Evolutionary conservation across 2,797 vertebrate genomes (phyloP).

Genomic region (Enteromius thamalakanensis): DNA sequence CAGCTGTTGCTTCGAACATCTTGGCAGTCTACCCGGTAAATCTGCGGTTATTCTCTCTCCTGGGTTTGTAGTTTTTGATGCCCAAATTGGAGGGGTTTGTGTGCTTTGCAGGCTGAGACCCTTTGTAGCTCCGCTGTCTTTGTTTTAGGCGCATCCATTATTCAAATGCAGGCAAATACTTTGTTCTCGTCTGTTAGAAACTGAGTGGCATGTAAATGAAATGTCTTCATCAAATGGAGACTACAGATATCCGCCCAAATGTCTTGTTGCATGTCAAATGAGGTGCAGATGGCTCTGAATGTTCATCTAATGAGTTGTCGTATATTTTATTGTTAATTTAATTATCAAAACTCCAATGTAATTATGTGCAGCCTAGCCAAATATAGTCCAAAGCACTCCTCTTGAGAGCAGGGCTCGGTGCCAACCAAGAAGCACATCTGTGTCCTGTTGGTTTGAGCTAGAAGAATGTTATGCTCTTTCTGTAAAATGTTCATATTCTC

Average conservation of each 20-base stretch:
- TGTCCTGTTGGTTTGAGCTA: constrained; percentile 22
- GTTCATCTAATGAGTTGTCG: constrained; percentile 7
- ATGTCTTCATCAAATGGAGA: constrained; percentile 25
- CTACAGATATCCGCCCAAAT: constrained; percentile 33
- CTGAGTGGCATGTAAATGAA: constrained; percentile 35
- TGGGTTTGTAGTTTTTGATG: constrained; percentile 48
- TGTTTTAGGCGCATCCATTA: constrained; percentile 38
- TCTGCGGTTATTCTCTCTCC: constrained; percentile 34
- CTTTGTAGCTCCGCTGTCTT: constrained; percentile 43
- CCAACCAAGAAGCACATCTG: constrained; percentile 26
- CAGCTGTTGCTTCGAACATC: constrained; percentile 56
- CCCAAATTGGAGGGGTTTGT: constrained; percentile 43
- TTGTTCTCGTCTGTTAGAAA: constrained; percentile 35
- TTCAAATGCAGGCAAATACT: constrained; percentile 44
- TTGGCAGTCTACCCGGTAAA: constrained; percentile 41
- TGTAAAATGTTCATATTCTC: constrained; percentile 2
- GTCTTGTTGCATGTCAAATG: constrained; percentile 28
- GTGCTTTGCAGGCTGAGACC: constrained; percentile 25
- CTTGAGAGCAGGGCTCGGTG: constrained; percentile 19
- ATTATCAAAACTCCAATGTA: constrained; percentile 38
- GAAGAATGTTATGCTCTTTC: background rate
- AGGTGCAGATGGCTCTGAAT: constrained; percentile 25
- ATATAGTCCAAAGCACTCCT: constrained; percentile 20
- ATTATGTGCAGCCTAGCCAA: constrained; percentile 22
- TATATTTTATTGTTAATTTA: constrained; percentile 36